Conservation (phyloP, 1,140 invertebrate genomes). For the Argopecten irradians region DNA sequence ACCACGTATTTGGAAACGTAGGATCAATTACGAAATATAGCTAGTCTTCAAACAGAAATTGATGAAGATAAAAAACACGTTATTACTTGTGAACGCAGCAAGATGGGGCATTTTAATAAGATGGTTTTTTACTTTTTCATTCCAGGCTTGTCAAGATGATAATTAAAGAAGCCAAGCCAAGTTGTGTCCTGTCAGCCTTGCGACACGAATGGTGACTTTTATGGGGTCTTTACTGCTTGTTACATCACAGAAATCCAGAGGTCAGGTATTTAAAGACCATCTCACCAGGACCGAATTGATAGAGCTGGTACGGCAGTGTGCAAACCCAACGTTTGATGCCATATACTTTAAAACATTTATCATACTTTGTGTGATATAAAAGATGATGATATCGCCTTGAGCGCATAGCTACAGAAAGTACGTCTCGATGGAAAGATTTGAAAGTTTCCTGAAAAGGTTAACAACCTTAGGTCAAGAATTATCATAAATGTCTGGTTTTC, state of each 20-base stretch:
- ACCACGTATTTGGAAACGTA: neutral
- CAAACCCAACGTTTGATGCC: neutral
- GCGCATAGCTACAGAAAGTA: too few relatives aligned
- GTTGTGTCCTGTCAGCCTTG: neutral
- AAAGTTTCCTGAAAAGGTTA: too few relatives aligned
- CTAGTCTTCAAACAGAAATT: neutral
- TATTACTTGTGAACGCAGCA: neutral
- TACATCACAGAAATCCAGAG: neutral
- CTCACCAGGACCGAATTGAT: neutral
- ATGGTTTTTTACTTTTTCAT: slow-evolving; percentile 8
- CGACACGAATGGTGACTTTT: neutral
- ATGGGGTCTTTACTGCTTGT: neutral
- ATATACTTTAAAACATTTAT: neutral
- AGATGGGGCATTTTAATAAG: neutral
- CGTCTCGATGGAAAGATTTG: too few relatives aligned
- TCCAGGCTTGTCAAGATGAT: neutral
- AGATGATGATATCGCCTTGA: too few relatives aligned
- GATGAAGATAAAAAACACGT: neutral
- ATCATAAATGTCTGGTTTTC: too few relatives aligned
- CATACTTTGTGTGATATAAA: neutral
- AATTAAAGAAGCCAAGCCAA: neutral
- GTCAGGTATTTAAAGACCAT: neutral
- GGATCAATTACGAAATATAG: slow-evolving; percentile 14
- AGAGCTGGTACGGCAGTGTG: neutral
- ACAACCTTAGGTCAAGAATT: too few relatives aligned